Base-by-base conservation (phyloP, 2,888 invertebrate species). In the Sepioteuthis lessoniana region DNA sequence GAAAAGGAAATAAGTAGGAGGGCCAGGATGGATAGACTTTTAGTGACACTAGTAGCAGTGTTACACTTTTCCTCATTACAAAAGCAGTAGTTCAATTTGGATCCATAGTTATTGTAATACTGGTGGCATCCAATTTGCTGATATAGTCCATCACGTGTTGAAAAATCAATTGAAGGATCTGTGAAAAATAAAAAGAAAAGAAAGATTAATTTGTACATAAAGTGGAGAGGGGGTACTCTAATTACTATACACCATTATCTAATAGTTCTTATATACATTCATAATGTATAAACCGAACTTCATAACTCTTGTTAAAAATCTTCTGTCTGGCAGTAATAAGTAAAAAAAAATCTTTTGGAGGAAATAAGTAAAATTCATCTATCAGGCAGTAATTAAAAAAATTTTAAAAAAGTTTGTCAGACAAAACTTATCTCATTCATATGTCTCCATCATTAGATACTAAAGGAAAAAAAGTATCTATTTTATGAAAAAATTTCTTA, bases 41-140 rank as follows among this genome's bases (percentile, higher is more conserved):
- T 10, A 2, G 76, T 76, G n/a, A 76, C 25, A n/a, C n/a, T n/a
- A 3, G 13, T 76, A 76, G 76, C 76, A 92, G n/a, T 46, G n/a
- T 92, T 92, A 92, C 92, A 92, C 4, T 47, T 42, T 21, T 7
- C 10, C 35, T 92, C 92, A 21, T 92, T 47, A 46, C 92, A 92
- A n/a, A 92, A 92, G 13, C 92, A 92, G 31, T 92, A 92, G 19
- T 92, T 47, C n/a, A 92, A 47, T 46, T 46, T 38, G 47, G 47
- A n/a, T 92, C 92, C 92, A 46, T 46, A 47, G 28, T 31, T 46
- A 42, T 92, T 10, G 3, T 47, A 47, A 47, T 92, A 92, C 7
- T n/a, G 92, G 38, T 92, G 92, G 31, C 92, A 92, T 92, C 92
- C 92, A 25, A 92, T 42, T 28, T 47, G 28, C 7, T 47, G 31